Evolutionary conservation across 2,113 vertebrate genomes (phyloP), one percentile per base, ranked within the genome.

Genomic region (Scalopus aquaticus): DNA sequence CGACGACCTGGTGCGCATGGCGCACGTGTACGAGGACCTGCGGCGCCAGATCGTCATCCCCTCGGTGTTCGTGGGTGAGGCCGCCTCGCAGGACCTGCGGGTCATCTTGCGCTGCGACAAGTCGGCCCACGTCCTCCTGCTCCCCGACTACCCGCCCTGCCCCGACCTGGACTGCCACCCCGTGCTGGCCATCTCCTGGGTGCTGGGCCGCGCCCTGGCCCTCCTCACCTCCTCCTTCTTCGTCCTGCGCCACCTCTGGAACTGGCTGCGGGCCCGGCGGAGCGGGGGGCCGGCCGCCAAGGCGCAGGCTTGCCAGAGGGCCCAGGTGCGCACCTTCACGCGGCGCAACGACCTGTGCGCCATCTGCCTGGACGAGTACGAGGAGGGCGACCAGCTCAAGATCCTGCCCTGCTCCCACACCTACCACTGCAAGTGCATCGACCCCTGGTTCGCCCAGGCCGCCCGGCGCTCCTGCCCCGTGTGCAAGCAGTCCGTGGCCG

Each of bases 391-490:
- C 26, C 39, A 0, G 30, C 94, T 98, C 35, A 97, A 97, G 90
- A 82, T 97, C 11, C 9, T 97, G 35, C 97, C 98, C 12, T 97
- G 96, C 9, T 58, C 93, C 1, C 97, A 98, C 26, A 95, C 97
- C 26, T 99, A 99, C 80, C 99, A 99, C 97, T 95, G 97, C 96
- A 97, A 97, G 22, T 99, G 99, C 76, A 98, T 98, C 4, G 98
- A 98, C 93, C 98, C 98, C 1, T 98, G 98, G 98, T 98, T 99
- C 81, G 85, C 93, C 19, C 73, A 32, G 54, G 93, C 96, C 16
- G 97, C 98, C 0, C 97, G 94, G 70, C 99, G 98, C 93, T 98
- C 97, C 1, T 99, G 98, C 67, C 98, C 99, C 0, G 97, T 98
- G 11, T 99, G 98, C 96, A 98, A 99, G 87, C 98, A 98, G 76